Evolutionary conservation across 2,113 vertebrate species (phyloP).

Genomic region (Mugil cephalus): DNA sequence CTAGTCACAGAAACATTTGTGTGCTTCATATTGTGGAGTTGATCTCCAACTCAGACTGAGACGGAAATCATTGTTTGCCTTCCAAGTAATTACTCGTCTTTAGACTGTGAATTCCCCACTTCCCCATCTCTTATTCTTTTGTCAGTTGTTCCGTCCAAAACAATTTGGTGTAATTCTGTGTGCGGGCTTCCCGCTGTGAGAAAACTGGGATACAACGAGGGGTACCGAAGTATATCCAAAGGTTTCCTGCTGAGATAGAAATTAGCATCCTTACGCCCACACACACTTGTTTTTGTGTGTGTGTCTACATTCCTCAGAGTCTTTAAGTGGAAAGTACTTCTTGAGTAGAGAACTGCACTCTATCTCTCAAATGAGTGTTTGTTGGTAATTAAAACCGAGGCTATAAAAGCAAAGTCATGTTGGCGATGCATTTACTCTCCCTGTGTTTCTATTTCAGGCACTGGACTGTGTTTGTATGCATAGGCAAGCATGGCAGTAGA

Average conservation of each 20-base stretch:
- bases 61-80: not conserved
- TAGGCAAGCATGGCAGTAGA: not conserved
- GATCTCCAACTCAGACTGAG: constrained; percentile 11
- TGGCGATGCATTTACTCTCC: constrained; percentile 9
- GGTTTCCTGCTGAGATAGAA: constrained; percentile 32
- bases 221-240: constrained; percentile 29
- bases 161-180: not conserved
- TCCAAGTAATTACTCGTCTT: constrained; percentile 12
- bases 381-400: constrained; percentile 38
- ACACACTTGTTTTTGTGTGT: not conserved
- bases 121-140: not conserved
- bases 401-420: constrained; percentile 28
- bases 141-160: not conserved
- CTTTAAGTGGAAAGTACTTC: not conserved
- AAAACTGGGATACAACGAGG: constrained; percentile 1
- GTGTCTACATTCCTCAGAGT: not conserved
- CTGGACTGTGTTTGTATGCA: constrained; percentile 14
- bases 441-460: not conserved
- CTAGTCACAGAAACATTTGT: constrained; percentile 8
- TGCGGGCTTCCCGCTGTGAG: constrained; percentile 25
- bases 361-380: constrained; percentile 26
- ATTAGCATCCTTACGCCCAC: constrained; percentile 11
- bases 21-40: constrained; percentile 12
- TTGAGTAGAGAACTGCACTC: not conserved
- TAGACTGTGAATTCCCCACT: not conserved